Percentiles rank a stretch among this genome's conserved stretches.
Conservation (phyloP, 2,888 invertebrate species). For the Glyphotaelius pellucidus region DNA sequence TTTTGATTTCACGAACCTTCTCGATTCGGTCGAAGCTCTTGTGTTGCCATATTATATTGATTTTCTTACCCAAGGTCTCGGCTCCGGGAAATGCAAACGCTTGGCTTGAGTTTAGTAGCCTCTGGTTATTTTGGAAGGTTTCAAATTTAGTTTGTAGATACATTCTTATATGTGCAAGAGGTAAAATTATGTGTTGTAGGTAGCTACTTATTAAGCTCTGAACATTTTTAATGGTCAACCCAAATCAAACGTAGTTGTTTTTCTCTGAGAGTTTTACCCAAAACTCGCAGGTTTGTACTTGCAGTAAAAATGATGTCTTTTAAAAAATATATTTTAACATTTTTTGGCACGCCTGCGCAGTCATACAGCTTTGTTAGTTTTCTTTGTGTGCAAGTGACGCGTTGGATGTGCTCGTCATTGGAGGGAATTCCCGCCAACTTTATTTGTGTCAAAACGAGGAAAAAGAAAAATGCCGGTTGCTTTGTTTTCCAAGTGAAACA, state of each 20-base stretch:
- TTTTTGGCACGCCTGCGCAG: constrained; percentile 42
- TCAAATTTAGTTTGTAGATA: background rate
- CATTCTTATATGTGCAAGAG: background rate
- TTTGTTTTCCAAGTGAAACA: background rate
- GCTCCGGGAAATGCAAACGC: background rate
- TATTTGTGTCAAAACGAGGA: constrained; percentile 13
- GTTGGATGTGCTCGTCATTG: constrained; percentile 14
- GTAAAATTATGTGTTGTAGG: background rate
- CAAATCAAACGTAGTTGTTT: background rate
- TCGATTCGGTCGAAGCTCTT: constrained; percentile 16
- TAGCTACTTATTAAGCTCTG: background rate
- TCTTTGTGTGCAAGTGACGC: constrained; percentile 51
- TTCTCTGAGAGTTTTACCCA: too few relatives aligned
- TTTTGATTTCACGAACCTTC: constrained; percentile 20
- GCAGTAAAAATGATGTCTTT: background rate
- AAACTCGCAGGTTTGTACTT: background rate
- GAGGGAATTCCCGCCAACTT: constrained; percentile 25
- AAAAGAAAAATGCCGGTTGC: background rate
- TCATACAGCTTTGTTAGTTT: constrained; percentile 39
- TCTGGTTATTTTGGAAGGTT: background rate
- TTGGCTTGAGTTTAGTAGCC: background rate
- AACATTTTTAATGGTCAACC: too few relatives aligned
- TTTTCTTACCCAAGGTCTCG: constrained; percentile 43
- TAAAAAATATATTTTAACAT: background rate
- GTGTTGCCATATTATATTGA: constrained; percentile 45